These are phyloP conservation scores for Eutrigla gurnardus DNA, from an alignment of 2,797 vertebrate genomes.

Conservation along the genomic window DNA sequence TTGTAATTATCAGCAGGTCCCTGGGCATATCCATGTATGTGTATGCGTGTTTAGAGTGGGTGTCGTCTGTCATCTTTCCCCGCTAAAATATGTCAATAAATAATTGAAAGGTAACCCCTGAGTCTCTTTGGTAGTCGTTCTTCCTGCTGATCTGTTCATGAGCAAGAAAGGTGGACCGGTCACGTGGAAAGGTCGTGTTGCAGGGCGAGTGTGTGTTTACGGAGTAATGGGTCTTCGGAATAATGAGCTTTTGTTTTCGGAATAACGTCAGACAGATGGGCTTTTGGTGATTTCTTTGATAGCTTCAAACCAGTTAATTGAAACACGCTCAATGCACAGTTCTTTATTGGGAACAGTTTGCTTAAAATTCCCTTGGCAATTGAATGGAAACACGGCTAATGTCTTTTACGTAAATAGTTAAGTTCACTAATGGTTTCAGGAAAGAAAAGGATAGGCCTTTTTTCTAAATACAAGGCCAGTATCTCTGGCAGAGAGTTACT, in stretches of 20 bases:
- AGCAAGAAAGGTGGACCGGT: background rate
- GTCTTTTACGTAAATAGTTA: background rate
- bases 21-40: background rate
- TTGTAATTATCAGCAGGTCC: background rate
- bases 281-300: background rate
- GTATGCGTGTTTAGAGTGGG: too few species aligned
- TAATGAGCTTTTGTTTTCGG: background rate
- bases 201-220: background rate
- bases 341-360: background rate
- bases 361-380: background rate
- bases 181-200: background rate
- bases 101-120: background rate
- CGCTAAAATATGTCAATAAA: background rate
- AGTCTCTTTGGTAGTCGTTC: background rate
- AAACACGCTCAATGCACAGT: background rate
- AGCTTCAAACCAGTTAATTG: background rate
- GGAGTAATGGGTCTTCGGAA: background rate
- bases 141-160: background rate
- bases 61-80: background rate
- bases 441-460: too few species aligned
- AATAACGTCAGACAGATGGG: background rate
- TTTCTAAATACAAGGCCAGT: background rate
- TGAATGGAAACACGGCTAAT: background rate
- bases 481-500: background rate
- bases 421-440: background rate